Base-by-base conservation (phyloP, 2,113 vertebrate species). In the Salvelinus fontinalis region DNA sequence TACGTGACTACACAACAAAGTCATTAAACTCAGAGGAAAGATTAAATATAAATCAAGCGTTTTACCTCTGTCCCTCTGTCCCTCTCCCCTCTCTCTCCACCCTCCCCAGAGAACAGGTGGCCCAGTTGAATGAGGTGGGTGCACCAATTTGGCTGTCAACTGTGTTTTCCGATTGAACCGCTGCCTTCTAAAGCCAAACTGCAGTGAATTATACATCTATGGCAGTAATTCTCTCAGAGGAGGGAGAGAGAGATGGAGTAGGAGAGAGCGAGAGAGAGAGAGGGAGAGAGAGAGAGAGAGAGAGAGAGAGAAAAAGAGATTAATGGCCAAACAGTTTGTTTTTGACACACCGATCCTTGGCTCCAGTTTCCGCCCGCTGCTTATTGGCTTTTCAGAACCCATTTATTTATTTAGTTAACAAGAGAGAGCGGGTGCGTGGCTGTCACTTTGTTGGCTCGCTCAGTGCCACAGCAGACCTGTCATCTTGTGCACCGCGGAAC, bases 181-280 rank as follows among this genome's bases (percentile, higher is more conserved):
- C 88, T 90, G 90, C 86, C 90, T 91, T 92, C 90, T 91, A 90
- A 92, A 92, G 91, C 92, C 89, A 91, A 89, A 90, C 84, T 83
- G 70, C 86, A 76, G 90, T 93, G 92, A 93, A 93, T 93, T 92
- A 93, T 93, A 93, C 92, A 93, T 93, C 91, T 92, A 92, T 93
- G 89, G 89, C 90, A 87, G 87, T 90, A 88, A 92, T 91, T 91
- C 91, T 90, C 92, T 93, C 91, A 89, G 89, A 90, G 90, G 92
- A 89, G 78, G 70, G 80, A 80, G 67, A 72, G 70, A 75, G 62
- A 68, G 67, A 67, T 14, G 44, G 77, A 70, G 66, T 2, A 80
- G 16, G 79, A 39, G 80, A 75, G 79, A 51, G 77, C 70, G 81
- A 76, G 77, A 75, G 78, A 79, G 75, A 26, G 26, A 26, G 26